Percentiles rank a stretch among this genome's conserved stretches.
Conservation (phyloP, 2,888 invertebrate genomes). For the Napeogenes inachia region DNA sequence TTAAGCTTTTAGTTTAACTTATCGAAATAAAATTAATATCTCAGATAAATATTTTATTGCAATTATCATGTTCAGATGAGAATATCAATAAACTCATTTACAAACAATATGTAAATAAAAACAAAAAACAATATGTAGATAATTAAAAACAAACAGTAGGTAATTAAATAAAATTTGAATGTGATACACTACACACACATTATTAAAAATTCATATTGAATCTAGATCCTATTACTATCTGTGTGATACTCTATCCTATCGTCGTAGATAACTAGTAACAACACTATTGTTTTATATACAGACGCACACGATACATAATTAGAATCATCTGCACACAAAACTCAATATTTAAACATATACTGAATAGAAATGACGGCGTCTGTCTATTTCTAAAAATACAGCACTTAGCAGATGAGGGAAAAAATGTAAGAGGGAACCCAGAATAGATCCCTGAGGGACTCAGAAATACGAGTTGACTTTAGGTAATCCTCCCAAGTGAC, state of each 20-base stretch:
- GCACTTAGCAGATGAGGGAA: slow-evolving; percentile 39
- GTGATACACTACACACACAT: not conserved
- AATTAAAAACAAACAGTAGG: no score
- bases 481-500: slow-evolving; percentile 43
- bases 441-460: slow-evolving; percentile 75
- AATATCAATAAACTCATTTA: no score
- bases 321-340: slow-evolving; percentile 23
- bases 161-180: no score
- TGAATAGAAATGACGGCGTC: slow-evolving; percentile 56
- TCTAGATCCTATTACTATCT: no score
- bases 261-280: not conserved
- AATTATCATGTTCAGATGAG: no score
- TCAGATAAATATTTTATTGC: no score
- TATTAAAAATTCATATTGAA: no score
- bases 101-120: no score
- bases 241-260: not conserved
- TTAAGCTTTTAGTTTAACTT: no score
- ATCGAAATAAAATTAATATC: no score
- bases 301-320: slow-evolving; percentile 15
- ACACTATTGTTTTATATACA: not conserved
- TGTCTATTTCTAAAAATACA: slow-evolving; percentile 71
- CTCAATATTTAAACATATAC: slow-evolving; percentile 36
- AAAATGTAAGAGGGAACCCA: slow-evolving; percentile 55
- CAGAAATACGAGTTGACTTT: slow-evolving; percentile 56
- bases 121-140: no score